A percentile compares a stretch with the other conserved stretches of the same genome.
These are phyloP conservation scores for Magallana nippona DNA, from an alignment of 2,888 invertebrate genomes.

Conservation along the genomic window DNA sequence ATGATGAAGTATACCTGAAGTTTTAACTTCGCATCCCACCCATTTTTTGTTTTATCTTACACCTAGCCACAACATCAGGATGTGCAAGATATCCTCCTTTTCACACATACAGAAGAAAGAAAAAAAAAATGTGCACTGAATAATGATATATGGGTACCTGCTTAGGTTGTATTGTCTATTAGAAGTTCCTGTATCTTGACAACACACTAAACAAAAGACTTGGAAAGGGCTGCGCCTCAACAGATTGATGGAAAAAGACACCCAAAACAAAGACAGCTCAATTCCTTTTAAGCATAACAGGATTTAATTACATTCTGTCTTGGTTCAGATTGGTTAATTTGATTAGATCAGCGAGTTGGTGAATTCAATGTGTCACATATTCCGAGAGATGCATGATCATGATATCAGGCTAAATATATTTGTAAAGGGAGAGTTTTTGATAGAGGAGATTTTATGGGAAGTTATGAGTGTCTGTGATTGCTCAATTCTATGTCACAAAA, in stretches of 20 bases:
- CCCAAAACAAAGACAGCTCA: constrained; percentile 39
- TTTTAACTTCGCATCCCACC: too few relatives aligned
- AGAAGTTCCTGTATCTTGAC: not conserved
- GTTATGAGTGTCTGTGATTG: not conserved
- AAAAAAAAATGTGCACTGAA: too few relatives aligned
- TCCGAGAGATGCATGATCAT: not conserved
- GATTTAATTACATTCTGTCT: constrained; percentile 41
- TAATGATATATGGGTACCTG: too few relatives aligned
- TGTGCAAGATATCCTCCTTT: too few relatives aligned
- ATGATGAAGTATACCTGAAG: too few relatives aligned
- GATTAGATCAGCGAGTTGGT: constrained; percentile 33
- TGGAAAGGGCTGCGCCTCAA: not conserved
- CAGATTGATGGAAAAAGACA: constrained; percentile 36
- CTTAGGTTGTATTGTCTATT: not conserved
- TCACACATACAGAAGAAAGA: too few relatives aligned
- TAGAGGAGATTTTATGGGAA: constrained; percentile 1
- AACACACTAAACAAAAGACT: constrained; percentile 3
- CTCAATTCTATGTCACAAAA: not conserved
- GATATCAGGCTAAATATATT: not conserved
- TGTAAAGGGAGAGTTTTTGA: constrained; percentile 9
- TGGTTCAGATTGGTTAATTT: constrained; percentile 39
- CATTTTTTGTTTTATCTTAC: too few relatives aligned
- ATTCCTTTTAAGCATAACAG: constrained; percentile 35
- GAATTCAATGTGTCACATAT: constrained; percentile 36
- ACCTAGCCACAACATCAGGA: too few relatives aligned